Evolutionary conservation across 2,888 invertebrate species (phyloP).

Genomic region (Lysandra coridon): DNA sequence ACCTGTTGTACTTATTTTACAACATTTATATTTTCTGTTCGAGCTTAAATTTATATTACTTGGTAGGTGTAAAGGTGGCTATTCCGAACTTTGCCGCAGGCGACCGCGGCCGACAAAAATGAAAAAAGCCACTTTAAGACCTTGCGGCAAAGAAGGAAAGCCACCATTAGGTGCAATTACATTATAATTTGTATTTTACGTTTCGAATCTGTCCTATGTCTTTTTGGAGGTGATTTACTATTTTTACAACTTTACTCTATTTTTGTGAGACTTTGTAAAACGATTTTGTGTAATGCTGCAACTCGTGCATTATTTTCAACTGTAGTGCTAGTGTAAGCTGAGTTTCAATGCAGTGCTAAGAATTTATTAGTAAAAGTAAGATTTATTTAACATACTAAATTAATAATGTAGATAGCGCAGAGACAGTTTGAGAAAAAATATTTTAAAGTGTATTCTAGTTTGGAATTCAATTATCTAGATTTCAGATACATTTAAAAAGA

Average conservation of each 20-base stretch:
- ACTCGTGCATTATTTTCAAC: constrained; percentile 1
- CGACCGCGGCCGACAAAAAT: no score
- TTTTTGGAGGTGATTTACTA: constrained; percentile 24
- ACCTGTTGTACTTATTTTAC: background rate
- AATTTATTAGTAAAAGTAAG: background rate
- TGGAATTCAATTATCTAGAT: background rate
- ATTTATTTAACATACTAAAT: background rate
- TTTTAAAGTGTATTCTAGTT: no score
- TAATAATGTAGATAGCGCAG: no score
- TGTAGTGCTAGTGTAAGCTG: background rate
- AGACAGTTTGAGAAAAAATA: no score
- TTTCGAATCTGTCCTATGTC: background rate
- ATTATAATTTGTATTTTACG: constrained; percentile 13
- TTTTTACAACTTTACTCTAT: constrained; percentile 24
- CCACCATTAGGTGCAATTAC: background rate
- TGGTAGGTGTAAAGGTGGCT: background rate
- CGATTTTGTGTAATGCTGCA: constrained; percentile 16
- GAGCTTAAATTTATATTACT: background rate
- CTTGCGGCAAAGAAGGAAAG: no score
- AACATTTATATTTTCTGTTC: background rate
- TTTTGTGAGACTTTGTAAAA: constrained; percentile 1
- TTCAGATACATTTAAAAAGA: background rate
- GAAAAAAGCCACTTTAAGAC: background rate
- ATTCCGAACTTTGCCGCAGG: no score
- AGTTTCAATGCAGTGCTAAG: constrained; percentile 13